Percentiles rank a stretch among this genome's conserved stretches.
Evolutionary conservation across 2,797 vertebrate species (phyloP).

Genomic region (Gorsachius magnificus): DNA sequence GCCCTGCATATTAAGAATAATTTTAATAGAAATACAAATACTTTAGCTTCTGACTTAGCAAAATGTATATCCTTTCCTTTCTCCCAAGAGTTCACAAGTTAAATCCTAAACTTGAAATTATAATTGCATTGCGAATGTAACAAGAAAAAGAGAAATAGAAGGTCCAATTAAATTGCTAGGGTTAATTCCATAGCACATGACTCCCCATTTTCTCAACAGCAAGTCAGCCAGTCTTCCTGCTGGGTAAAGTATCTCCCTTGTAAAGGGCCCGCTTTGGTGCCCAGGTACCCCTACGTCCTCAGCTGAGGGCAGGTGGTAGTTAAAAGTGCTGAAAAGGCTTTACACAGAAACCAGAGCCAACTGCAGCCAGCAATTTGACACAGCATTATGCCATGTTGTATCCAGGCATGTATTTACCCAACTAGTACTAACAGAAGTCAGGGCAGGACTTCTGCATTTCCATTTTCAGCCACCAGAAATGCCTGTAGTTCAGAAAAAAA

Average conservation of each 20-base stretch:
- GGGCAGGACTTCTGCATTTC: not conserved
- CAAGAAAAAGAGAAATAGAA: not conserved
- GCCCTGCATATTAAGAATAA: slow-evolving; percentile 65
- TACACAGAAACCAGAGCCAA: not conserved
- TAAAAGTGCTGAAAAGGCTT: not conserved
- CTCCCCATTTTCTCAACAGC: slow-evolving; percentile 15
- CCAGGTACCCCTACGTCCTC: not conserved
- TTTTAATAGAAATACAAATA: slow-evolving; percentile 60
- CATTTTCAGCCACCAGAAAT: slow-evolving; percentile 5
- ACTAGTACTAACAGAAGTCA: not conserved
- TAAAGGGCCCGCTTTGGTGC: not conserved
- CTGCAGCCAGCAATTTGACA: not conserved
- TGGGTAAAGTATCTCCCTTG: not conserved
- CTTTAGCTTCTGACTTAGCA: slow-evolving; percentile 61
- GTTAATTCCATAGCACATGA: not conserved
- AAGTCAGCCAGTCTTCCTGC: not conserved
- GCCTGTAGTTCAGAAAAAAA: not conserved
- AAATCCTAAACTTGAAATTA: slow-evolving; percentile 38
- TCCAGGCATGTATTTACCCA: not conserved
- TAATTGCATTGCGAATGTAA: slow-evolving; percentile 36
- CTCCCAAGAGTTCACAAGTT: slow-evolving; percentile 28
- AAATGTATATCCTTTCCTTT: slow-evolving; percentile 51
- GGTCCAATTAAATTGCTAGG: not conserved
- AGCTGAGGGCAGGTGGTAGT: not conserved
- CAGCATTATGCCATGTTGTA: not conserved